phyloP scores from a whole-genome alignment of 2,113 vertebrate genomes.

The Xenotilapia caudafasciata region DNA sequence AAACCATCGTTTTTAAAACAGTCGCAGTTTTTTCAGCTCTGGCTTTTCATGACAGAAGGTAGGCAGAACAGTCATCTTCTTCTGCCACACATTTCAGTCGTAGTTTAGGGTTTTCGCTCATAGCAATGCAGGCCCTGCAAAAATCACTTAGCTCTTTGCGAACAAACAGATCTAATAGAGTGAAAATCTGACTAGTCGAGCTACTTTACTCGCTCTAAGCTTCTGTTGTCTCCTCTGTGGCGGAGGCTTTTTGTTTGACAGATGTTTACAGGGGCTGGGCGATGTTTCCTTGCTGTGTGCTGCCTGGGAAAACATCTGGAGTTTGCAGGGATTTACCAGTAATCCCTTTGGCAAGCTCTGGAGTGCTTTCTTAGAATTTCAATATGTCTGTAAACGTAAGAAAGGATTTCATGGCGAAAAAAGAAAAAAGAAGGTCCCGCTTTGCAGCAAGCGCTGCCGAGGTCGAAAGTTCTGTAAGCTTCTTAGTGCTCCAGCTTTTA shows the following conservation, averaged over 20 bases:
- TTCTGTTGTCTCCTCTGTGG: conserved; percentile 47
- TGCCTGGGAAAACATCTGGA: conserved; percentile 70
- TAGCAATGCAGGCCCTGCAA: not conserved
- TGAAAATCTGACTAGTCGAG: conserved; percentile 44
- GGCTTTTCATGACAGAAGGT: not conserved
- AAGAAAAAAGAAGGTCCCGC: not conserved
- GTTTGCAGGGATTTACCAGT: conserved; percentile 61
- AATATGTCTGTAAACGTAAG: conserved; percentile 55
- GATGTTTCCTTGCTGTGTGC: conserved; percentile 47
- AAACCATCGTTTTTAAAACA: not conserved
- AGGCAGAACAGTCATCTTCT: not conserved
- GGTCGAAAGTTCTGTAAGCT: conserved; percentile 58
- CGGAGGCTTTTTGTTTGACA: conserved; percentile 64
- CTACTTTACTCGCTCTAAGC: conserved; percentile 52
- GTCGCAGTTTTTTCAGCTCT: not conserved
- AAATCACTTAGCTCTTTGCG: conserved; percentile 32
- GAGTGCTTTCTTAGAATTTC: conserved; percentile 51
- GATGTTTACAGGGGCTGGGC: conserved; percentile 66
- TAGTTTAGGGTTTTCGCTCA: not conserved
- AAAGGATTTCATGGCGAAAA: conserved; percentile 7
- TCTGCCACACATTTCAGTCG: not conserved
- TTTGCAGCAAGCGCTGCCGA: conserved; percentile 26
- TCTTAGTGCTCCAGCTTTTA: conserved; percentile 56
- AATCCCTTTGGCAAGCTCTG: conserved; percentile 59
- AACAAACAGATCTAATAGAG: conserved; percentile 42